phyloP scores from a whole-genome alignment of 2,888 invertebrate genomes.

The Lasioglossum lativentre region DNA sequence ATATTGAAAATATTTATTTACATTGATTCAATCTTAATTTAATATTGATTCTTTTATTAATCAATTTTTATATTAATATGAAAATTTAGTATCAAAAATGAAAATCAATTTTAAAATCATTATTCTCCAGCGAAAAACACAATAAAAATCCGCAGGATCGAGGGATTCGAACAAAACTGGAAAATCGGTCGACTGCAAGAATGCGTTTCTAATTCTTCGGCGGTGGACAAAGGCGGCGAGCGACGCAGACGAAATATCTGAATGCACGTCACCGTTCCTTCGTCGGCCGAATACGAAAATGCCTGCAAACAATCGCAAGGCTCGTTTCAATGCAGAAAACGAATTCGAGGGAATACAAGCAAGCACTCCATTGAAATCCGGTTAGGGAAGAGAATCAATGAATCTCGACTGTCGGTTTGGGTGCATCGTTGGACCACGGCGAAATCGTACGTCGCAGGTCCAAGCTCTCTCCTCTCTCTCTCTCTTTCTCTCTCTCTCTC shows the following conservation, averaged over 20 bases:
- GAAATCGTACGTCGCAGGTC: conserved; percentile 39
- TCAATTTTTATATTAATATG: background rate
- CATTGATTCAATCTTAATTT: background rate
- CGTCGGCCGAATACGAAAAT: conserved; percentile 15
- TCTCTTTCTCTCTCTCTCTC: background rate
- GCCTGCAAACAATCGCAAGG: conserved; percentile 36
- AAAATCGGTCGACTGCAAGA: background rate
- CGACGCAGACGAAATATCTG: conserved; percentile 8
- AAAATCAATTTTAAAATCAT: background rate
- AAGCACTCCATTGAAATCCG: conserved; percentile 31
- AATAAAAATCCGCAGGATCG: background rate
- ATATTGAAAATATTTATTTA: background rate
- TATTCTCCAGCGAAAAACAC: background rate
- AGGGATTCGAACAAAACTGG: background rate
- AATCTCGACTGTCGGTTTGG: conserved; percentile 23
- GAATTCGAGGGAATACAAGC: conserved; percentile 1
- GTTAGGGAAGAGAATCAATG: conserved; percentile 32
- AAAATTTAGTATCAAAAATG: too few relatives aligned
- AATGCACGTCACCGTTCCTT: conserved; percentile 20
- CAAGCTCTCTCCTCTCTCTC: background rate
- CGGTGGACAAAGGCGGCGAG: background rate
- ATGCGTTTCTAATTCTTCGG: background rate
- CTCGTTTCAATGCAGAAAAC: conserved; percentile 5
- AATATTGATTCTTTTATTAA: background rate
- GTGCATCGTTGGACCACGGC: background rate